Evolutionary conservation across 2,888 invertebrate genomes (phyloP).

Genomic region (Ormyrus labotus): DNA sequence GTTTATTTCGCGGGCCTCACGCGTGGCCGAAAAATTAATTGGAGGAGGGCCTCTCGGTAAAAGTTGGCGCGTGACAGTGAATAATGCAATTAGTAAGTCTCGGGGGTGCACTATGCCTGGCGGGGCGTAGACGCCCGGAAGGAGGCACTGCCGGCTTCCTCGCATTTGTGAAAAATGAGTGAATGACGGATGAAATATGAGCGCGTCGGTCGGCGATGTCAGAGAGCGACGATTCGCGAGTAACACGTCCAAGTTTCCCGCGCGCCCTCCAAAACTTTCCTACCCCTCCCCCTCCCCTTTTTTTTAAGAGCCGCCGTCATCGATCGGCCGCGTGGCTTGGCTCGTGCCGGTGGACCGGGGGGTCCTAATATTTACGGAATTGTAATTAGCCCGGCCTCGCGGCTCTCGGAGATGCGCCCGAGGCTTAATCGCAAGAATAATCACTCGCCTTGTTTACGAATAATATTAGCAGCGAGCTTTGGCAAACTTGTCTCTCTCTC

Average conservation of each 20-base stretch:
- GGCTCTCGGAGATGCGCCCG: not conserved
- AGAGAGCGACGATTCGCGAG: constrained; percentile 60
- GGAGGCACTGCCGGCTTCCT: constrained; percentile 6
- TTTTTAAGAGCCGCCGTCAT: constrained; percentile 53
- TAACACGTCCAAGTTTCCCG: constrained; percentile 57
- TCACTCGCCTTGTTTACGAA: constrained; percentile 62
- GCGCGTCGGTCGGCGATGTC: constrained; percentile 53
- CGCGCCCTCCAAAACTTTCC: constrained; percentile 47
- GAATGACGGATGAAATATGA: constrained; percentile 63
- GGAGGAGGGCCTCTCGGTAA: constrained; percentile 49
- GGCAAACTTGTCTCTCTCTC: constrained; percentile 58
- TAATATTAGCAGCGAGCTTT: constrained; percentile 62
- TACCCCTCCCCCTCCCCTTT: constrained; percentile 56
- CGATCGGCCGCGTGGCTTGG: constrained; percentile 42
- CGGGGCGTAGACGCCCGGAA: not conserved
- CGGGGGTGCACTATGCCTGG: constrained; percentile 58
- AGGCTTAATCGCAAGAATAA: constrained; percentile 63
- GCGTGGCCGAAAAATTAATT: constrained; percentile 48
- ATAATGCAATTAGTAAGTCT: constrained; percentile 63
- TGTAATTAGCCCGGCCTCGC: not conserved
- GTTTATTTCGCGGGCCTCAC: constrained; percentile 27
- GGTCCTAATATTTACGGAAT: not conserved
- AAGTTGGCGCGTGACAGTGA: constrained; percentile 61
- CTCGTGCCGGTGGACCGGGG: not conserved
- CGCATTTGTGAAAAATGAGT: constrained; percentile 63